phyloP scores from a whole-genome alignment of 2,797 vertebrate species.

The Eremophila alpestris region DNA sequence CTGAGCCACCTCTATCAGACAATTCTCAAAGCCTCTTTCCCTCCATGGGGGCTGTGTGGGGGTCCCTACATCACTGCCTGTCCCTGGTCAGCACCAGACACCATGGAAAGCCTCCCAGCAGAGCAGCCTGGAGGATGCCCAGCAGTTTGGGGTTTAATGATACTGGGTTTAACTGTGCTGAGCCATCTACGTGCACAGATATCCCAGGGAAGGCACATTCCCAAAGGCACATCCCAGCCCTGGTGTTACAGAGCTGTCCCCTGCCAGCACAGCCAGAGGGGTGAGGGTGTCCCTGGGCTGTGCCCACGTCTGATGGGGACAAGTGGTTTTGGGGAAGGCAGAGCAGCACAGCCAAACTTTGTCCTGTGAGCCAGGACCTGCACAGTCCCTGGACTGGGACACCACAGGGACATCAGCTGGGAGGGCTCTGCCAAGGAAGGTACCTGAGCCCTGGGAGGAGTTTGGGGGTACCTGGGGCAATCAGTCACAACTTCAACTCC shows the following conservation, averaged over 20 bases:
- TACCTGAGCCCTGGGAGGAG: not conserved
- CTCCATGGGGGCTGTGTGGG: rapidly evolving
- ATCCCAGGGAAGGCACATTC: not conserved
- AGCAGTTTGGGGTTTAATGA: not conserved
- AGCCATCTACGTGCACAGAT: not conserved
- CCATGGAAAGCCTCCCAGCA: not conserved
- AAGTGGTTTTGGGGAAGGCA: not conserved
- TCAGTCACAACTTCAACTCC: not conserved
- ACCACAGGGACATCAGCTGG: not conserved
- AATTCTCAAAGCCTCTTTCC: not conserved
- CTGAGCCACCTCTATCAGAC: not conserved
- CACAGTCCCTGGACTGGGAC: not conserved
- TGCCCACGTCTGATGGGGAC: rapidly evolving
- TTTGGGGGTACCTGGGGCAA: not conserved
- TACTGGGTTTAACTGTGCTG: rapidly evolving
- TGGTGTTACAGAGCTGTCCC: not conserved
- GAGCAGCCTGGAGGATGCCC: not conserved
- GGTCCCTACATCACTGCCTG: not conserved
- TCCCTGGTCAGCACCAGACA: not conserved
- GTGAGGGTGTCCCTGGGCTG: rapidly evolving
- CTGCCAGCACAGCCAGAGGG: not conserved
- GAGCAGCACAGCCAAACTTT: not conserved
- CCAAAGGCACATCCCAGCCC: rapidly evolving
- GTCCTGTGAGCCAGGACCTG: not conserved
- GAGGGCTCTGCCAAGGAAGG: not conserved